These are phyloP conservation scores for Caenorhabditis afra DNA, from an alignment of 2,888 invertebrate species.

Conservation along the genomic window DNA sequence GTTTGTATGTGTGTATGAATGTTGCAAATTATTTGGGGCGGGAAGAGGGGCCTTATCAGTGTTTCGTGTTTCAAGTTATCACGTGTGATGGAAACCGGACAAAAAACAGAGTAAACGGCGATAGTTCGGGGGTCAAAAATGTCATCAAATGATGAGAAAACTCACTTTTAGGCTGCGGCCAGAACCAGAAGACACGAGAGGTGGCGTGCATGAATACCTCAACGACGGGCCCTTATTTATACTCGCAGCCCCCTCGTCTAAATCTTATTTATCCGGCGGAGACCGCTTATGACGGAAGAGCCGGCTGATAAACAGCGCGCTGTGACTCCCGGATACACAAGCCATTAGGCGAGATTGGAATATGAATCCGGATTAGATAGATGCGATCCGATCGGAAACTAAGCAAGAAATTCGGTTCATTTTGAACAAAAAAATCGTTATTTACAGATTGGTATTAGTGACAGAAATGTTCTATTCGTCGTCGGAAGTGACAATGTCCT, in stretches of 20 bases:
- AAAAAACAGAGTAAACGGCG: not conserved
- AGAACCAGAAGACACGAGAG: constrained; percentile 48
- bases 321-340: constrained; percentile 23
- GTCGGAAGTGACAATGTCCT: constrained; percentile 39
- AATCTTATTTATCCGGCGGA: constrained; percentile 35
- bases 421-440: not conserved
- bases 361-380: not conserved
- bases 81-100: constrained; percentile 16
- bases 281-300: constrained; percentile 29
- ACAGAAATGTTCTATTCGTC: constrained; percentile 23
- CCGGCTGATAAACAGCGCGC: constrained; percentile 32
- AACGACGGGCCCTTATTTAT: constrained; percentile 27
- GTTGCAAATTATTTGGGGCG: constrained; percentile 20
- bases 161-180: constrained; percentile 2
- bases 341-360: constrained; percentile 44
- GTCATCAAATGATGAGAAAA: constrained; percentile 4
- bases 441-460: not conserved
- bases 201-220: constrained; percentile 54
- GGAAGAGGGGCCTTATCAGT: constrained; percentile 28
- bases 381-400: not conserved
- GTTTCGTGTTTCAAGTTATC: constrained; percentile 18
- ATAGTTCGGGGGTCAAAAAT: not conserved
- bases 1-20: constrained; percentile 1
- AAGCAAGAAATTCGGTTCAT: not conserved
- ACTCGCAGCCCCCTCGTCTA: constrained; percentile 3